Percentiles rank a stretch among this genome's conserved stretches.
Conservation (phyloP, 2,113 vertebrate species). For the Corythaixoides concolor region DNA sequence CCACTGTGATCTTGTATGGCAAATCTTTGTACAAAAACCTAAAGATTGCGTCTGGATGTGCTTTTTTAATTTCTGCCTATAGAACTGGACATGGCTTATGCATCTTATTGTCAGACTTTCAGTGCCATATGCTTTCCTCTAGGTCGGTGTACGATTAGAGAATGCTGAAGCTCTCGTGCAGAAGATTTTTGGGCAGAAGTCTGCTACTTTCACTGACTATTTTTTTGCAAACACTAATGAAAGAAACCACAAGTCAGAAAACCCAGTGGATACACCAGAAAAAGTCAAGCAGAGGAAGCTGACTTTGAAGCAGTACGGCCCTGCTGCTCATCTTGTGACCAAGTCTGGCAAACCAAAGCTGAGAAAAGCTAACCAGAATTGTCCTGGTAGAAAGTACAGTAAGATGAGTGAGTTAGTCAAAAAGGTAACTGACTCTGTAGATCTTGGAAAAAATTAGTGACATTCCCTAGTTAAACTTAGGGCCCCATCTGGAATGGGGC, state of each 20-base stretch:
- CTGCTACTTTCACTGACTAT: slow-evolving; percentile 22
- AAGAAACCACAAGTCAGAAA: not conserved
- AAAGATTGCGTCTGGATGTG: not conserved
- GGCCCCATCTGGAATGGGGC: not conserved
- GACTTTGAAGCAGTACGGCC: not conserved
- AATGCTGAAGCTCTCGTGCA: slow-evolving; percentile 58
- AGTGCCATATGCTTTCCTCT: not conserved
- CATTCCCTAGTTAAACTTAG: not conserved
- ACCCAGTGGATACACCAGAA: not conserved
- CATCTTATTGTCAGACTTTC: not conserved
- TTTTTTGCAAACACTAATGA: slow-evolving; percentile 9
- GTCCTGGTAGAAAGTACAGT: slow-evolving; percentile 64
- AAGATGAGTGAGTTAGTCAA: slow-evolving; percentile 74
- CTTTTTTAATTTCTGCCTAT: not conserved
- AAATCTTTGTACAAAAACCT: not conserved
- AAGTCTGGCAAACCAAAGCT: not conserved
- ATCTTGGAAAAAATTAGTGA: not conserved
- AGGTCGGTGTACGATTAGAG: slow-evolving; percentile 69
- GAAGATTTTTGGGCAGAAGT: slow-evolving; percentile 38
- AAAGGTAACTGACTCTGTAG: slow-evolving; percentile 73
- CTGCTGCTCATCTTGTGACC: not conserved
- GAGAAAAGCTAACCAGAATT: slow-evolving; percentile 58
- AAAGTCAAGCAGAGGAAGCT: slow-evolving; percentile 3
- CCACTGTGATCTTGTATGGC: not conserved
- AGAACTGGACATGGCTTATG: not conserved